A percentile compares a stretch with the other conserved stretches of the same genome.
These are phyloP conservation scores for Schlechtendalia chinensis DNA, from an alignment of 1,140 invertebrate species.

Conservation along the genomic window DNA sequence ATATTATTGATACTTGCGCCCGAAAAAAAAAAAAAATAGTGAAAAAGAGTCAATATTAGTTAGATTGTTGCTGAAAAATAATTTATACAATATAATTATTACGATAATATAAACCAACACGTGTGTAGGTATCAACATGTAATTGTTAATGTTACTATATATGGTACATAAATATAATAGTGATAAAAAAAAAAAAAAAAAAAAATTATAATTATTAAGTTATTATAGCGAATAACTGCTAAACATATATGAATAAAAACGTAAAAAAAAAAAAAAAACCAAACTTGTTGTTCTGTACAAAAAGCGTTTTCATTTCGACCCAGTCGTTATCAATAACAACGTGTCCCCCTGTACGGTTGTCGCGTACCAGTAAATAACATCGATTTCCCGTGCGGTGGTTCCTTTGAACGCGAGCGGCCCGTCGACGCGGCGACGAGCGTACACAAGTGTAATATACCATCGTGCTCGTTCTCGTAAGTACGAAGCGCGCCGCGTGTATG, in stretches of 20 bases:
- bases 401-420: no score
- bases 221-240: slow-evolving; percentile 49
- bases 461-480: no score
- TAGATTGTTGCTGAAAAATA: slow-evolving; percentile 47
- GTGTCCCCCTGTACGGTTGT: no score
- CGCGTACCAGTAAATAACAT: no score
- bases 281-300: slow-evolving; percentile 48
- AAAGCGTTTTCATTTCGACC: slow-evolving; percentile 31
- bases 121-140: slow-evolving; percentile 45
- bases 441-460: no score
- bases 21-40: slow-evolving; percentile 8
- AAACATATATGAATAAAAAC: slow-evolving; percentile 48
- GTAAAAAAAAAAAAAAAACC: slow-evolving; percentile 47
- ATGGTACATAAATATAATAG: slow-evolving; percentile 46
- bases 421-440: no score
- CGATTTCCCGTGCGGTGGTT: no score
- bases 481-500: no score
- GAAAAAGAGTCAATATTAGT: slow-evolving; percentile 44
- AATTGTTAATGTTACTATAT: slow-evolving; percentile 48
- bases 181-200: slow-evolving; percentile 23
- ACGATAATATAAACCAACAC: slow-evolving; percentile 39
- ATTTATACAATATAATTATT: slow-evolving; percentile 46
- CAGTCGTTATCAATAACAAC: no score
- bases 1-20: not conserved
- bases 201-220: slow-evolving; percentile 44